Evolutionary conservation across 2,888 invertebrate species (phyloP).

Genomic region (Serripes groenlandicus): DNA sequence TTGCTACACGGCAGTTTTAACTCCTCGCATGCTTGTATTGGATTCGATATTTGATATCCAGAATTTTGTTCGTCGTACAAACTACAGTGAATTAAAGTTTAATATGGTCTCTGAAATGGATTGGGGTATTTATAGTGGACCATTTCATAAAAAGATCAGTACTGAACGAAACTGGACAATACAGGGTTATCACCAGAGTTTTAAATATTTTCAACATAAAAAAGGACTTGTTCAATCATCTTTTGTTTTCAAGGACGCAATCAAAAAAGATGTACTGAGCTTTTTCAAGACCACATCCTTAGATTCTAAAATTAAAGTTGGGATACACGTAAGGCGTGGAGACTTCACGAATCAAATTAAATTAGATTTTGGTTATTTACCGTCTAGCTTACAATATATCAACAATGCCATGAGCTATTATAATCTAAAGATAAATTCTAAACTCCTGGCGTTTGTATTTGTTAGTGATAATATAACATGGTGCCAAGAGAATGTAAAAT

Average conservation of each 20-base stretch:
- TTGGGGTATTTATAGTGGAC: neutral
- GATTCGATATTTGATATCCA: no score
- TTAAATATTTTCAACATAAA: slow-evolving; percentile 72
- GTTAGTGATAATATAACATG: slow-evolving; percentile 72
- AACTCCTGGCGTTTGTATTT: slow-evolving; percentile 66
- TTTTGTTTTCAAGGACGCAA: slow-evolving; percentile 63
- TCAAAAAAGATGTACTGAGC: slow-evolving; percentile 40
- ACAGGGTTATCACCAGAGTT: slow-evolving; percentile 73
- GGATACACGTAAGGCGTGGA: slow-evolving; percentile 71
- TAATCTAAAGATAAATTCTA: slow-evolving; percentile 38
- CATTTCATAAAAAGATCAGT: neutral
- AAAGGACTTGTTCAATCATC: slow-evolving; percentile 50
- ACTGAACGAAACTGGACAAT: slow-evolving; percentile 66
- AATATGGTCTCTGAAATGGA: neutral
- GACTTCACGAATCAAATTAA: slow-evolving; percentile 58
- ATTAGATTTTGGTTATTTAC: slow-evolving; percentile 65
- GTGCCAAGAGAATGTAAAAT: slow-evolving; percentile 59
- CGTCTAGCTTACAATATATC: slow-evolving; percentile 65
- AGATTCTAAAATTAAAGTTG: slow-evolving; percentile 24
- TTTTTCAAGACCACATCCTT: neutral
- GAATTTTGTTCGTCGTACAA: neutral
- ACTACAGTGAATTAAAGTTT: neutral
- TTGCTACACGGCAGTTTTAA: neutral
- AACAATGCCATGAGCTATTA: slow-evolving; percentile 68
- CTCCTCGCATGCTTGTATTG: no score